phyloP scores from a whole-genome alignment of 2,888 invertebrate species.

The Pseudeuparius sepicola region DNA sequence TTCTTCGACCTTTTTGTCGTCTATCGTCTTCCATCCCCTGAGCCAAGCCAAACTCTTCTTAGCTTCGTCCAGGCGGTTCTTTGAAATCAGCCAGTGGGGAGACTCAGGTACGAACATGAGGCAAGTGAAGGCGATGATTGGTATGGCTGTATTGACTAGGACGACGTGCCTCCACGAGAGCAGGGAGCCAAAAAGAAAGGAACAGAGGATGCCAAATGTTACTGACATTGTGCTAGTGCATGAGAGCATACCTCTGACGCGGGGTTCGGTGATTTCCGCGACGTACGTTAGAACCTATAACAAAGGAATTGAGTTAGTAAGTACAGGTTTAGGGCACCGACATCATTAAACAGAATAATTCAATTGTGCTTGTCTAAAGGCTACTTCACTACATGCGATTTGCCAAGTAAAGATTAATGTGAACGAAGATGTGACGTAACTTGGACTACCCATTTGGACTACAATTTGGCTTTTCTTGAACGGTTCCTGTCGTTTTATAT shows the following conservation, averaged over 20 bases:
- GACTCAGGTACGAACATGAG: conserved; percentile 69
- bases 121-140: conserved; percentile 52
- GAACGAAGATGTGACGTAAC: too few relatives aligned
- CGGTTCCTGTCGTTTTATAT: too few relatives aligned
- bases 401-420: too few relatives aligned
- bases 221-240: conserved; percentile 66
- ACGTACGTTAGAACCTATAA: conserved; percentile 66
- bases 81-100: conserved; percentile 67
- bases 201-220: conserved; percentile 65
- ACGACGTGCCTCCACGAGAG: conserved; percentile 62
- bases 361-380: too few relatives aligned
- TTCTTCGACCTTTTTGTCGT: conserved; percentile 47
- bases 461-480: too few relatives aligned
- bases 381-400: too few relatives aligned
- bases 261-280: conserved; percentile 72
- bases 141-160: conserved; percentile 52
- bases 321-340: too few relatives aligned
- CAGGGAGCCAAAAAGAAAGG: conserved; percentile 66
- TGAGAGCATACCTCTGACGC: conserved; percentile 60
- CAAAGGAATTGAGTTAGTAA: conserved; percentile 9
- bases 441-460: too few relatives aligned
- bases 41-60: conserved; percentile 65
- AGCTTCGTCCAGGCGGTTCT: conserved; percentile 54
- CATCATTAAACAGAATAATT: too few relatives aligned
- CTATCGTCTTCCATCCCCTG: conserved; percentile 51